Conservation (phyloP, 2,113 vertebrate species). For the Bos taurus region DNA sequence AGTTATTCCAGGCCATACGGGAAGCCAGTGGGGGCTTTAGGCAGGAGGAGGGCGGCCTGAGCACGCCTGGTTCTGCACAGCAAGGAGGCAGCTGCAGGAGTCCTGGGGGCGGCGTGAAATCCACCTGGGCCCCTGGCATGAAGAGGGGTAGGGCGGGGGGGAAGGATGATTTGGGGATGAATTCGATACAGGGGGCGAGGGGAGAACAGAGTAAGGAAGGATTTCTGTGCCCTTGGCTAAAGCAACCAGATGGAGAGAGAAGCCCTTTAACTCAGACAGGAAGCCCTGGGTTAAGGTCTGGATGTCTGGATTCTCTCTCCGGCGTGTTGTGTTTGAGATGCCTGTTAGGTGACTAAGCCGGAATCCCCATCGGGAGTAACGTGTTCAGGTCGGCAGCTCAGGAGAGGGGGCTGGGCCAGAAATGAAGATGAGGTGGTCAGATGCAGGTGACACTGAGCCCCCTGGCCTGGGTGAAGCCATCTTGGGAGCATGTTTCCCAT, state of each 20-base stretch:
- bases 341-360: not conserved
- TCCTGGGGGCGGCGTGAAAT: rapidly evolving
- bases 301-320: not conserved
- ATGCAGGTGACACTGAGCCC: not conserved
- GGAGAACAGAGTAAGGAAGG: not conserved
- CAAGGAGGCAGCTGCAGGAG: not conserved
- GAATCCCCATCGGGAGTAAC: not conserved
- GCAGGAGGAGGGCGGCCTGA: not conserved
- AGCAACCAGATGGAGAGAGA: not conserved
- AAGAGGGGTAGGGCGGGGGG: not conserved
- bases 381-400: not conserved
- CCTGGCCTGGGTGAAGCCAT: not conserved
- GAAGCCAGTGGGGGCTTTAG: not conserved
- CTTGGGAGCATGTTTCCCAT: not conserved
- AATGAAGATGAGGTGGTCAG: not conserved
- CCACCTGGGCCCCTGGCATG: not conserved
- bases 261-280: not conserved
- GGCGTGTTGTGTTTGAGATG: not conserved
- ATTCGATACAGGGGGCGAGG: not conserved
- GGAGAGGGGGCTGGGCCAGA: not conserved
- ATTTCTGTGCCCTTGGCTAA: not conserved
- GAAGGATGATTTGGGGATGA: not conserved
- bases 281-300: not conserved
- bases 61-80: not conserved
- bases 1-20: not conserved